Percentiles rank a stretch among this genome's conserved stretches.
Evolutionary conservation across 1,140 invertebrate species (phyloP).

Genomic region (Frieseomelitta varia): DNA sequence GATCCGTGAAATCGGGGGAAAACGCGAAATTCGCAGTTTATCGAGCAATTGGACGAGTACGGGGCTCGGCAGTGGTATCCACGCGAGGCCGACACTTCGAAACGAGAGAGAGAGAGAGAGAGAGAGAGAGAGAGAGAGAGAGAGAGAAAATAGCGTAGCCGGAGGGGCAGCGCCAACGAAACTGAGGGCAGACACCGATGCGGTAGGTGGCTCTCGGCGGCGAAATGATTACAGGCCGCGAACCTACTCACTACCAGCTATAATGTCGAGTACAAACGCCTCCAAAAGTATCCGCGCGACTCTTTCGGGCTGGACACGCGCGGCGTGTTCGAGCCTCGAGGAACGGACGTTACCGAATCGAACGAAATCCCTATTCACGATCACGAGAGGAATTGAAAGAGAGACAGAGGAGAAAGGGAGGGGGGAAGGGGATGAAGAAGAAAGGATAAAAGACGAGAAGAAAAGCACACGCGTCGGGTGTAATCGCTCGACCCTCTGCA

Average conservation of each 20-base stretch:
- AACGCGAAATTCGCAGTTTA: slow-evolving; percentile 56
- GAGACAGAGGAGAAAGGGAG: no score
- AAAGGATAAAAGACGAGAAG: neutral
- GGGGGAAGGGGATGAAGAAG: neutral
- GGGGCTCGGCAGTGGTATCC: slow-evolving; percentile 27
- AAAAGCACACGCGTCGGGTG: neutral
- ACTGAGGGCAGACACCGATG: slow-evolving; percentile 66
- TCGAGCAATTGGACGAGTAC: slow-evolving; percentile 69
- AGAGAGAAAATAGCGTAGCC: neutral
- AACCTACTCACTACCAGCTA: slow-evolving; percentile 75
- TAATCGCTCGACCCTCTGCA: neutral
- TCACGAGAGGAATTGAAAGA: neutral
- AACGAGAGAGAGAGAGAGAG: slow-evolving; percentile 21
- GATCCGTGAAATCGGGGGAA: slow-evolving; percentile 41
- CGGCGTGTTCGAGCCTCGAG: neutral
- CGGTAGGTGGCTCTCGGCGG: slow-evolving; percentile 79
- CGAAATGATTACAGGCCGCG: slow-evolving; percentile 79
- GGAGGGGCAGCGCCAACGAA: slow-evolving; percentile 42
- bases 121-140: no score
- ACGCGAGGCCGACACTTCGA: slow-evolving; percentile 21
- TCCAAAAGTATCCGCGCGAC: slow-evolving; percentile 69
- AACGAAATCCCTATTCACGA: neutral
- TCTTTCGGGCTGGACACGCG: neutral
- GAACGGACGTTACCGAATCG: neutral
- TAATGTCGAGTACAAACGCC: slow-evolving; percentile 77